Conservation (phyloP, 2,888 invertebrate species). For the Agonopterix heracliana region DNA sequence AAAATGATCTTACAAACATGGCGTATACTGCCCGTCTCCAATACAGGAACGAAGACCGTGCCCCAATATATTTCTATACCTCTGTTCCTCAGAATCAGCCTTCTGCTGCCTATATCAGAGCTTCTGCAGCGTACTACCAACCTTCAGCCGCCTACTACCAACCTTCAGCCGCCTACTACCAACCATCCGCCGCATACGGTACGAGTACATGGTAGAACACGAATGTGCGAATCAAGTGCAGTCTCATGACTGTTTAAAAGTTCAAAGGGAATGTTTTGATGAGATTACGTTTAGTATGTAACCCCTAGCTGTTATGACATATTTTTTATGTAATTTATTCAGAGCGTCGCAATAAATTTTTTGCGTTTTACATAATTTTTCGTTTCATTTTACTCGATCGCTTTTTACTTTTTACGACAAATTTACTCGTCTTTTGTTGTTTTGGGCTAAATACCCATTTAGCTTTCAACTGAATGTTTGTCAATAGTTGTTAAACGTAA, state of each 20-base stretch:
- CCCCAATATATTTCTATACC: conserved; percentile 78
- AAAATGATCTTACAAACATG: conserved; percentile 73
- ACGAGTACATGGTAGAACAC: no score
- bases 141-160: conserved; percentile 31
- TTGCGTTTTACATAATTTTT: conserved; percentile 24
- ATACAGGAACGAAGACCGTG: conserved; percentile 78
- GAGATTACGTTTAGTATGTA: no score
- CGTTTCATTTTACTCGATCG: conserved; percentile 7
- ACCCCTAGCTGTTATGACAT: background rate
- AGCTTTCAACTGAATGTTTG: background rate
- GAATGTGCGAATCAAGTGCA: no score
- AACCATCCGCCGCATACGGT: conserved; percentile 30
- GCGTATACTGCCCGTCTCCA: conserved; percentile 79
- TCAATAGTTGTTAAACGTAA: conserved; percentile 8
- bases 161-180: conserved; percentile 31
- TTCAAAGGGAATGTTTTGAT: no score
- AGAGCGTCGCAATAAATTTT: conserved; percentile 25
- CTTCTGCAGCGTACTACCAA: conserved; percentile 36
- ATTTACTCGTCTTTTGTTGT: background rate
- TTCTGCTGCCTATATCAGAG: background rate
- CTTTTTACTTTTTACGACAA: background rate
- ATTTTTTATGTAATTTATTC: conserved; percentile 31
- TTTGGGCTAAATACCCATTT: background rate
- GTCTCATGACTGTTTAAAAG: no score
- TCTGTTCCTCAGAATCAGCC: conserved; percentile 45